Conservation (phyloP, 2,888 invertebrate species). For the Podotricha telesiphe region DNA sequence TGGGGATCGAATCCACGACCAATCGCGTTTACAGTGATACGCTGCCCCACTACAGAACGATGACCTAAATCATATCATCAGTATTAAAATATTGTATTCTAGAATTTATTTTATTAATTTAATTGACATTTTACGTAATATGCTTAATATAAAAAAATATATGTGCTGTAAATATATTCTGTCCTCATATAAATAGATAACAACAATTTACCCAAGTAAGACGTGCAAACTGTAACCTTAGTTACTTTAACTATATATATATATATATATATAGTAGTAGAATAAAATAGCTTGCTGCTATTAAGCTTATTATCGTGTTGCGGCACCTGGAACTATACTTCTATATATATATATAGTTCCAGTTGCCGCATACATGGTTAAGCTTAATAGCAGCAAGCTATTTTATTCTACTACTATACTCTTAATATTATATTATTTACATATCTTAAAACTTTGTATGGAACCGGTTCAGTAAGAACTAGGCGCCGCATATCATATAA, state of each 20-base stretch:
- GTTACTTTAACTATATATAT: background rate
- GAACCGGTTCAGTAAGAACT: slow-evolving; percentile 33
- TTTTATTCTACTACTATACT: slow-evolving; percentile 15
- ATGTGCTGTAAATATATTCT: no score
- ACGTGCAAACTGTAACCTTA: slow-evolving; percentile 7
- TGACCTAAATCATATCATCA: no score
- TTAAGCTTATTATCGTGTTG: slow-evolving; percentile 24
- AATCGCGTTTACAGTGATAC: no score
- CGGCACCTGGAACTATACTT: background rate
- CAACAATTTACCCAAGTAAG: background rate
- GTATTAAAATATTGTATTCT: background rate
- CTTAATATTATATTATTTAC: slow-evolving; percentile 36
- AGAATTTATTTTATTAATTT: background rate
- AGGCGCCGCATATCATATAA: slow-evolving; percentile 26
- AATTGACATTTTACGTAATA: background rate
- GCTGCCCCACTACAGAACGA: no score
- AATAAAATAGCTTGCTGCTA: slow-evolving; percentile 6
- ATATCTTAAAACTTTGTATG: slow-evolving; percentile 35
- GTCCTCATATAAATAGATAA: background rate
- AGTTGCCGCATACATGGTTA: slow-evolving; percentile 16
- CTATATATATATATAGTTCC: no score
- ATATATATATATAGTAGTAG: no score
- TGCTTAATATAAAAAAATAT: background rate
- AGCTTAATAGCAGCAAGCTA: slow-evolving; percentile 12
- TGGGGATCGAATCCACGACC: no score